phyloP scores from a whole-genome alignment of 2,113 vertebrate species.

The Pteronura brasiliensis region DNA sequence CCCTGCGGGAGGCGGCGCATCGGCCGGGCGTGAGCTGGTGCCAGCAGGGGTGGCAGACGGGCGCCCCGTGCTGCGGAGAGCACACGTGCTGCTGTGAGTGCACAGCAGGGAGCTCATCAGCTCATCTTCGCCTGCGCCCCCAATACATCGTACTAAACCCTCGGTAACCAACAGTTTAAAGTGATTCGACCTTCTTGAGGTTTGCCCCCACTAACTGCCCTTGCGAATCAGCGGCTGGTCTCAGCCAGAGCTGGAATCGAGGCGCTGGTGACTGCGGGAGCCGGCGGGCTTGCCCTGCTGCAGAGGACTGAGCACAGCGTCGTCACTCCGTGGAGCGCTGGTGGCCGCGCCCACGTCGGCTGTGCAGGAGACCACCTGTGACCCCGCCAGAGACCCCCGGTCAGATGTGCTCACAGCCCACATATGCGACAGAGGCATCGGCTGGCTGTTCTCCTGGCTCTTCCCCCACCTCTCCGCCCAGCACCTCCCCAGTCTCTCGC shows the following conservation, averaged over 20 bases:
- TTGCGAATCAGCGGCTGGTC: too few relatives aligned
- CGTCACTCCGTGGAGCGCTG: accelerated
- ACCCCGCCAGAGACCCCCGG: neutral
- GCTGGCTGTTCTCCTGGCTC: neutral
- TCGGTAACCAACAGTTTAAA: accelerated
- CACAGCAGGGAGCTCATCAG: too few relatives aligned
- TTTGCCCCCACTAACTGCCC: neutral
- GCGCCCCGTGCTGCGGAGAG: neutral
- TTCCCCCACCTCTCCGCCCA: accelerated
- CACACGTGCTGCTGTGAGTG: too few relatives aligned
- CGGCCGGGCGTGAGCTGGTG: too few relatives aligned
- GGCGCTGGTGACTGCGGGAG: accelerated
- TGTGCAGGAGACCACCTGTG: neutral
- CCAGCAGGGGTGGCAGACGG: too few relatives aligned
- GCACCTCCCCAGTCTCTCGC: neutral
- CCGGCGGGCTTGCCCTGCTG: accelerated
- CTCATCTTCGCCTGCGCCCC: accelerated
- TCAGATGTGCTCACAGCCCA: neutral
- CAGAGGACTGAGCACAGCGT: accelerated
- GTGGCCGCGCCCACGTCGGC: accelerated
- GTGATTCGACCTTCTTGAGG: neutral
- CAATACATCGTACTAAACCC: neutral
- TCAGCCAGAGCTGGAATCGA: neutral
- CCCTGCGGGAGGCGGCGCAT: neutral
- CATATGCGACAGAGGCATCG: neutral